These are phyloP conservation scores for Decapterus maruadsi DNA, from an alignment of 2,797 vertebrate species.

Conservation along the genomic window DNA sequence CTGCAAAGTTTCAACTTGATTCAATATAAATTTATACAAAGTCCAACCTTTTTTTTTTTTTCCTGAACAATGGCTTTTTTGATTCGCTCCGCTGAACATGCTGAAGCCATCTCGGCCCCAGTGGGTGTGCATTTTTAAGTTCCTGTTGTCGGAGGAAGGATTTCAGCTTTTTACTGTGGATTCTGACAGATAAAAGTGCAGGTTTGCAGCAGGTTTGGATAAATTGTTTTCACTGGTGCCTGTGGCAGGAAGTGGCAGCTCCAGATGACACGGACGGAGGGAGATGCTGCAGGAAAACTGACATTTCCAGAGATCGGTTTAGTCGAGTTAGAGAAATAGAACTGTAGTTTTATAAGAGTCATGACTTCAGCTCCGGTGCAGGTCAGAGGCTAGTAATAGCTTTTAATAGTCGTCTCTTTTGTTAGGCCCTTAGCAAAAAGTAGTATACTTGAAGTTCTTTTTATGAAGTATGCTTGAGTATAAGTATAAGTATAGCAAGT, in stretches of 20 bases:
- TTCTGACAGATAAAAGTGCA: constrained; percentile 1
- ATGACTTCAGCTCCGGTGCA: no score
- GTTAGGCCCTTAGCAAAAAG: no score
- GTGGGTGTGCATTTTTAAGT: constrained; percentile 39
- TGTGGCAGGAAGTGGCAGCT: not conserved
- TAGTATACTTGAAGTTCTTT: no score
- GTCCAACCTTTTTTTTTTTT: constrained; percentile 29
- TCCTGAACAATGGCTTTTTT: constrained; percentile 42
- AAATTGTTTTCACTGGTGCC: constrained; percentile 9
- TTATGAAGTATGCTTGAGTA: no score
- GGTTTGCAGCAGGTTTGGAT: constrained; percentile 1
- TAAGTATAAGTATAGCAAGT: no score
- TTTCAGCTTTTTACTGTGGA: constrained; percentile 18
- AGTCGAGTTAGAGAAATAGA: not conserved
- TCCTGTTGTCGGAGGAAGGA: constrained; percentile 39
- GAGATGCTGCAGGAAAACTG: not conserved
- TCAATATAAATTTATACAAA: constrained; percentile 51
- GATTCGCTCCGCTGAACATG: constrained; percentile 54
- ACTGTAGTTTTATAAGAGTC: no score
- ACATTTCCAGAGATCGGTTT: not conserved
- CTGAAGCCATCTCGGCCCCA: constrained; percentile 37
- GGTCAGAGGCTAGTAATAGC: no score
- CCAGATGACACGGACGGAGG: not conserved
- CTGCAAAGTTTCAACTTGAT: constrained; percentile 56
- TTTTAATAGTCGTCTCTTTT: no score